These are phyloP conservation scores for Aromia moschata DNA, from an alignment of 2,888 invertebrate species.

Conservation along the genomic window DNA sequence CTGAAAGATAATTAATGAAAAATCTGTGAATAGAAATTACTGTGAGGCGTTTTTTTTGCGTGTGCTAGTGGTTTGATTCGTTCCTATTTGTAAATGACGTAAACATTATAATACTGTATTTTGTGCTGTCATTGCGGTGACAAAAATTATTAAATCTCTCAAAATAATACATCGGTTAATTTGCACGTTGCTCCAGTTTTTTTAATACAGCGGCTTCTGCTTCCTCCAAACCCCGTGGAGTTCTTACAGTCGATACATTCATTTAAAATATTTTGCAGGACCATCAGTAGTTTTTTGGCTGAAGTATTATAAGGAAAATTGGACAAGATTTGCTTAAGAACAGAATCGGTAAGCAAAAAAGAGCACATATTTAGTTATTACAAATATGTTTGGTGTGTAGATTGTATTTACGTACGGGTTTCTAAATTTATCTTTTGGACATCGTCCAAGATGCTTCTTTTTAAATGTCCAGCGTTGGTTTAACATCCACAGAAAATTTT, in stretches of 20 bases:
- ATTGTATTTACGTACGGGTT: conserved; percentile 51
- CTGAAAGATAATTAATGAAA: neutral
- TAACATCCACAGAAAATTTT: neutral
- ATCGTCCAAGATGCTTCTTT: conserved; percentile 43
- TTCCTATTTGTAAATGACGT: conserved; percentile 48
- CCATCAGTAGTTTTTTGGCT: conserved; percentile 39
- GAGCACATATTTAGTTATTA: conserved; percentile 35
- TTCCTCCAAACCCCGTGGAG: neutral
- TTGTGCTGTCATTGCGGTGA: conserved; percentile 42
- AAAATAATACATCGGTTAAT: conserved; percentile 13
- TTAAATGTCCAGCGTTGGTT: conserved; percentile 25
- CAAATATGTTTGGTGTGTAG: conserved; percentile 37
- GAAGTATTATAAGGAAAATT: conserved; percentile 37
- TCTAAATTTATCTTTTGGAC: conserved; percentile 58
- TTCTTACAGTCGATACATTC: neutral
- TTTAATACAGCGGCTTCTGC: neutral
- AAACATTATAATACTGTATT: conserved; percentile 51
- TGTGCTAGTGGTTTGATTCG: conserved; percentile 13
- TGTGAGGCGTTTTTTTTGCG: neutral
- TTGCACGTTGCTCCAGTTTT: neutral
- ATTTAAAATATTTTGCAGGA: conserved; percentile 38
- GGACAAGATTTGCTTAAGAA: conserved; percentile 52
- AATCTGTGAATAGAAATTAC: conserved; percentile 9
- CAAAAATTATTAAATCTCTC: conserved; percentile 25
- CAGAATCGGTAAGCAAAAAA: conserved; percentile 52